Evolutionary conservation across 1,140 invertebrate species (phyloP), one percentile per base, ranked within the genome.

Genomic region (Drosophila pectinifera): DNA sequence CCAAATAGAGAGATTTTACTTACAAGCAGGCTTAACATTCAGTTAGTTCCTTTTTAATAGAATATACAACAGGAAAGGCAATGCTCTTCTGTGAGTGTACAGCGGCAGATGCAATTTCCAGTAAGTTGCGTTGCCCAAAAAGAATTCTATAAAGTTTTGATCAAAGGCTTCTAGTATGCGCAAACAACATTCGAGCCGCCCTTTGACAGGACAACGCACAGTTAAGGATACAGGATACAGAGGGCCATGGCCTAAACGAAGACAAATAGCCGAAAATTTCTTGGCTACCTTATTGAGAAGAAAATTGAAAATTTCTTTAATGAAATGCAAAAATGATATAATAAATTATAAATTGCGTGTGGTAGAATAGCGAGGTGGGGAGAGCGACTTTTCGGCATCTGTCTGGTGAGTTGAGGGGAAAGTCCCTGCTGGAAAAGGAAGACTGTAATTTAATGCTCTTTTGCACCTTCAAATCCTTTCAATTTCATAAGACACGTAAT

Each of bases 291-390:
- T 88, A 88, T 89, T 88, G 83, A 80, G 70, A 78, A 80, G 84
- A 89, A 88, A 88, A 86, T 86, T 82, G 68, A 89, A 88, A 89
- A 67, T 89, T 72, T 80, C 57, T 63, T 74, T 59, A 89, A 89
- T 84, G 73, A 84, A 89, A 84, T 80, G 73, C 73, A 70, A 67
- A 89, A 76, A 77, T 63, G 39, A 51, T 45, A 34, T 56, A 73
- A 76, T 67, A 82, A 65, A 78, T 57, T 64, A 55, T 75, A 46
- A 80, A 83, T 59, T 62, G 26, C 20, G 31, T 22, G 43, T 45
- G 38, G 26, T 22, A 56, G 42, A 54, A 36, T n/a, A n/a, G n/a
- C n/a, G n/a, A n/a, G 36, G 4, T 28, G 22, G 6, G 16, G 57
- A 38, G 10, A 7, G 5, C 16, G 36, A 22, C n/a, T 34, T 49